Evolutionary conservation across 1,140 invertebrate genomes (phyloP), one percentile per base, ranked within the genome.

Genomic region (Lordiphosa collinella): DNA sequence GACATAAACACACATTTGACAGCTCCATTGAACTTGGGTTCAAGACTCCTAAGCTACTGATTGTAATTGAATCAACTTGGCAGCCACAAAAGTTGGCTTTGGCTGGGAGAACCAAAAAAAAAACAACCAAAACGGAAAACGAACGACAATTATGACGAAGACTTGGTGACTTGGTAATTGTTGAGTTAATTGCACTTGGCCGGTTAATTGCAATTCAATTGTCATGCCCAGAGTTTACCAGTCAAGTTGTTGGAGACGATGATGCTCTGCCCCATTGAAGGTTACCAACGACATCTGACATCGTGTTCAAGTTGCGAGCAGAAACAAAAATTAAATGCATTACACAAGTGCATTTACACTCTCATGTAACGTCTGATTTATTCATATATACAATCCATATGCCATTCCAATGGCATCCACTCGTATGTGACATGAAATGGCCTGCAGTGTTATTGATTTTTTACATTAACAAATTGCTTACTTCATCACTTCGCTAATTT

Each of bases 171-270:
- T 58, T 36, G 64, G 57, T 80, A 80, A 80, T 71, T 82, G 75
- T 67, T 60, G 31, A 40, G 57, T 80, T 80, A 80, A 80, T 82
- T 82, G 75, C 71, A 57, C 71, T 82, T 76, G 71, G 53, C 75
- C 75, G 76, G 66, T 82, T 80, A 80, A 80, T 80, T 80, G 75
- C 76, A 76, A 71, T 80, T 80, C 75, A 80, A 82, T 80, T 80
- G 75, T 80, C 76, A 82, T 80, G 75, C 66, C 74, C 80, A 67
- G 62, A 51, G 62, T 44, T 18, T 29, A 44, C 51, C 36, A 58
- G 46, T 61, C 54, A 63, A 58, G 63, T 59, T 65, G 47, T 52
- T 69, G 38, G n/a, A n/a, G n/a, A 57, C 46, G 41, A 48, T 50
- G 51, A 31, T 32, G 22, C 32, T 32, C 25, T 14, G 29, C 59